Conservation (phyloP, 2,888 invertebrate genomes). For the Plebejus argus region DNA sequence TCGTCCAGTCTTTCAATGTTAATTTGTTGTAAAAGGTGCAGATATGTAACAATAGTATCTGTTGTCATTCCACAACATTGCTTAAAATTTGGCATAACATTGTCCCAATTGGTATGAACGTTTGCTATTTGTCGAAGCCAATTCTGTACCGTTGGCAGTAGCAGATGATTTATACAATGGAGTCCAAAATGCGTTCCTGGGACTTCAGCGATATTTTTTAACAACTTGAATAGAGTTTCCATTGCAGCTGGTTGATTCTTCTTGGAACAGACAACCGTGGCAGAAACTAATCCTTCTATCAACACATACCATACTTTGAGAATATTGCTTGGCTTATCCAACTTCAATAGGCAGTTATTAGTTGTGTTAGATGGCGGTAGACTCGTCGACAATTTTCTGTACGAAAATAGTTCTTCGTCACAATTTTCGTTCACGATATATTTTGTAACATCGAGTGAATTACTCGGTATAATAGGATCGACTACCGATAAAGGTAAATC, state of each 20-base stretch:
- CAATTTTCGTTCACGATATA: slow-evolving; percentile 85
- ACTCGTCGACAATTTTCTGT: slow-evolving; percentile 81
- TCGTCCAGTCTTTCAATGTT: slow-evolving; percentile 67
- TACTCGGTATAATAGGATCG: slow-evolving; percentile 91
- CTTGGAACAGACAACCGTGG: slow-evolving; percentile 91
- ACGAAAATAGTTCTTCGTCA: slow-evolving; percentile 84
- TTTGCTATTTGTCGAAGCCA: slow-evolving; percentile 91
- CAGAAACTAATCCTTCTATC: slow-evolving; percentile 91
- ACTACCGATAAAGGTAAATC: slow-evolving; percentile 90
- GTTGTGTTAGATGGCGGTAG: slow-evolving; percentile 72
- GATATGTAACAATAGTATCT: slow-evolving; percentile 93
- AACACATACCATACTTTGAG: slow-evolving; percentile 95
- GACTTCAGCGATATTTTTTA: slow-evolving; percentile 87
- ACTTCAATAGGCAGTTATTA: slow-evolving; percentile 81
- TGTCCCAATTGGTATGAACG: slow-evolving; percentile 86
- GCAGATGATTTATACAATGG: slow-evolving; percentile 94
- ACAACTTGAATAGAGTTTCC: slow-evolving; percentile 92
- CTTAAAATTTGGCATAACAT: slow-evolving; percentile 93
- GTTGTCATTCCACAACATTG: slow-evolving; percentile 97
- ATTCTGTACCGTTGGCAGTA: slow-evolving; percentile 95
- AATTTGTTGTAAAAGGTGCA: slow-evolving; percentile 87
- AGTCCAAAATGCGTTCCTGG: slow-evolving; percentile 95
- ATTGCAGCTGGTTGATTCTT: slow-evolving; percentile 93
- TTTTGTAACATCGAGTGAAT: slow-evolving; percentile 84
- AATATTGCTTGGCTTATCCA: slow-evolving; percentile 91